Conservation (phyloP, 2,797 vertebrate species). For the Garrulus glandarius region DNA sequence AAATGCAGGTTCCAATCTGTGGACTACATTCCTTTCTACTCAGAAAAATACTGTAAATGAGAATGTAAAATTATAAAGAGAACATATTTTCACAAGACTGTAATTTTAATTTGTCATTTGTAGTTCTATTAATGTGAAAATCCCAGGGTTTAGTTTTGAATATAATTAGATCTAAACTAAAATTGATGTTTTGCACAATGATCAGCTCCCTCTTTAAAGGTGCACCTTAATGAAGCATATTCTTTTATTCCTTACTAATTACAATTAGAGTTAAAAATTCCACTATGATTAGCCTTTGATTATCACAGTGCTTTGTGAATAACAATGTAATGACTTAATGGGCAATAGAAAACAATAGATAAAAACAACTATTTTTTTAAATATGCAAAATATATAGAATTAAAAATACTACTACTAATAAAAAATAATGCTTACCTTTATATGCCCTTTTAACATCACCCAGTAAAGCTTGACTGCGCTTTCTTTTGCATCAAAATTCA, state of each 20-base stretch:
- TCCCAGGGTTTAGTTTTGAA: not conserved
- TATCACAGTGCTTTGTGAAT: not conserved
- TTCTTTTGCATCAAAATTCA: not conserved
- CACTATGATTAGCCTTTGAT: constrained; percentile 1
- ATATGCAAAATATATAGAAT: not conserved
- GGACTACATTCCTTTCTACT: not conserved
- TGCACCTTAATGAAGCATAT: not conserved
- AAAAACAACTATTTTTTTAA: not conserved
- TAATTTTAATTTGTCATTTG: not conserved
- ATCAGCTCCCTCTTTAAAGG: not conserved
- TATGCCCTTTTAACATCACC: not conserved
- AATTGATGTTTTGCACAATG: not conserved
- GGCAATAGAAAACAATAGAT: not conserved
- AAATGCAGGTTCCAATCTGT: not conserved
- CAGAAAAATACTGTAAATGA: not conserved
- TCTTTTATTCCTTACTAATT: not conserved
- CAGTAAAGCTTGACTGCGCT: not conserved
- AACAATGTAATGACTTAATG: constrained; percentile 11
- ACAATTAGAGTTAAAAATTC: constrained; percentile 14
- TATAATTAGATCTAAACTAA: not conserved
- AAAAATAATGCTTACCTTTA: not conserved
- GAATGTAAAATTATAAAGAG: not conserved
- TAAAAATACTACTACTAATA: not conserved
- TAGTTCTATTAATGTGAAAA: not conserved
- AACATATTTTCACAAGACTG: not conserved